phyloP scores from a whole-genome alignment of 1,140 invertebrate genomes.

The Drosophila busckii region DNA sequence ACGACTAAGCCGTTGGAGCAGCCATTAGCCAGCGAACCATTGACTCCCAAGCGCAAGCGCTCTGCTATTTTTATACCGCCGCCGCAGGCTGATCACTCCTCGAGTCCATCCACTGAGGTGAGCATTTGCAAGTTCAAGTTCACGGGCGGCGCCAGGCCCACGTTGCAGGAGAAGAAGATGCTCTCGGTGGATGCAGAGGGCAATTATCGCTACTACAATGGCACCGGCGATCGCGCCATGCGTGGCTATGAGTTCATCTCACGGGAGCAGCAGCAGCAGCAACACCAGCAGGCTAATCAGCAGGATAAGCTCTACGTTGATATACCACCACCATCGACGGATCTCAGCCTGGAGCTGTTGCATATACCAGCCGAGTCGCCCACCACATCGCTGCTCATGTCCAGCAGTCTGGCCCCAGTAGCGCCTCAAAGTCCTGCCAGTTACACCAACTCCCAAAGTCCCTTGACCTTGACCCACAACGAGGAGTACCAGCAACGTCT shows the following conservation, averaged over 20 bases:
- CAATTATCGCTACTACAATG: slow-evolving; percentile 91
- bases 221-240: slow-evolving; percentile 87
- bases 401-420: slow-evolving; percentile 32
- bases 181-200: slow-evolving; percentile 91
- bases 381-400: slow-evolving; percentile 55
- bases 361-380: slow-evolving; percentile 78
- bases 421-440: slow-evolving; percentile 41
- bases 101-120: slow-evolving; percentile 88
- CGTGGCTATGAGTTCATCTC: slow-evolving; percentile 87
- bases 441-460: slow-evolving; percentile 43
- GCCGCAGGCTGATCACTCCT: slow-evolving; percentile 84
- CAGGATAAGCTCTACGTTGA: slow-evolving; percentile 80
- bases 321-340: slow-evolving; percentile 75
- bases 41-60: slow-evolving; percentile 83
- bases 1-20: slow-evolving; percentile 9
- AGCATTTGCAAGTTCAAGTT: slow-evolving; percentile 97
- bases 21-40: slow-evolving; percentile 1
- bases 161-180: slow-evolving; percentile 93
- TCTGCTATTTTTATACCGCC: slow-evolving; percentile 91
- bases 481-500: slow-evolving; percentile 11
- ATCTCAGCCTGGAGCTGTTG: slow-evolving; percentile 78
- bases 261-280: slow-evolving; percentile 83
- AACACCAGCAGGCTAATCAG: slow-evolving; percentile 64
- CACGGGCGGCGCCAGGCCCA: slow-evolving; percentile 91
- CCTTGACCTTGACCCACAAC: slow-evolving; percentile 30